phyloP scores from a whole-genome alignment of 2,888 invertebrate genomes.

The Gymnocheta viridis region DNA sequence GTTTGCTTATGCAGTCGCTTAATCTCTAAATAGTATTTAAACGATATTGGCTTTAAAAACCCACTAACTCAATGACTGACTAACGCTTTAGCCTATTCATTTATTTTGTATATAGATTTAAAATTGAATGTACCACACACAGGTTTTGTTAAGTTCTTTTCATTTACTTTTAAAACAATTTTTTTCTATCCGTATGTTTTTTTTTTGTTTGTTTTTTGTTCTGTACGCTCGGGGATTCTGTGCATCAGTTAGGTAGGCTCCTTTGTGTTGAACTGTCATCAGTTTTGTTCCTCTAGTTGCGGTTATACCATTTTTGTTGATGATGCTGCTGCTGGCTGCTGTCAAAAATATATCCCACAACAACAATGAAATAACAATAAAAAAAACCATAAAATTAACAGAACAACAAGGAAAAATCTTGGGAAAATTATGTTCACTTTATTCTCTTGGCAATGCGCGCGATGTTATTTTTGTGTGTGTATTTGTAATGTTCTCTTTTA shows the following conservation, averaged over 20 bases:
- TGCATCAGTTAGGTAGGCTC: slow-evolving; percentile 66
- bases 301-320: slow-evolving; percentile 65
- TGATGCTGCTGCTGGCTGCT: slow-evolving; percentile 20
- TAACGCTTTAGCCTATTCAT: slow-evolving; percentile 13
- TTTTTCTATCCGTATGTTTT: slow-evolving; percentile 24
- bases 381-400: slow-evolving; percentile 35
- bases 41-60: slow-evolving; percentile 15
- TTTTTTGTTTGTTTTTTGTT: neutral
- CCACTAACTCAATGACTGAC: slow-evolving; percentile 35
- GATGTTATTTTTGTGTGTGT: slow-evolving; percentile 40
- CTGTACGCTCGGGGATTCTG: slow-evolving; percentile 50
- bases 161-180: neutral
- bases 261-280: slow-evolving; percentile 70
- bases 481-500: slow-evolving; percentile 60
- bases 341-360: slow-evolving; percentile 50
- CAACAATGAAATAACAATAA: slow-evolving; percentile 30
- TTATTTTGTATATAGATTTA: slow-evolving; percentile 3
- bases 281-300: slow-evolving; percentile 66
- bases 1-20: slow-evolving; percentile 10
- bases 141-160: slow-evolving; percentile 19
- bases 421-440: slow-evolving; percentile 24
- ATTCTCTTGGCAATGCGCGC: slow-evolving; percentile 65
- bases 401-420: slow-evolving; percentile 31
- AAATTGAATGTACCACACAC: neutral
- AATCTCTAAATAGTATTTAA: slow-evolving; percentile 16